Conservation (phyloP, 2,113 vertebrate species). For the Columbina picui region DNA sequence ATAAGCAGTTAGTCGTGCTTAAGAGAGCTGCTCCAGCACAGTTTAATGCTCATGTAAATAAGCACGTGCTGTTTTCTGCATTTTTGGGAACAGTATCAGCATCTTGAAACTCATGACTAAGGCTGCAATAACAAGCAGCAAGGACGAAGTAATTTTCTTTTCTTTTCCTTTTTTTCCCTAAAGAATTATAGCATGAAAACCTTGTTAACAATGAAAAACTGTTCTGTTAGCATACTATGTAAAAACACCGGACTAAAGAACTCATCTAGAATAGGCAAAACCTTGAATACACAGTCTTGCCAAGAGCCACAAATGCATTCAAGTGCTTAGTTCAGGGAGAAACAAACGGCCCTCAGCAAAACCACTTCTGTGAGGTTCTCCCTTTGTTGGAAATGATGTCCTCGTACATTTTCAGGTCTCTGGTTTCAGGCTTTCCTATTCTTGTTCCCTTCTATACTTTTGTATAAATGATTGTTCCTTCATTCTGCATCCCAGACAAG, state of each 20-base stretch:
- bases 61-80: slow-evolving; percentile 26
- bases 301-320: slow-evolving; percentile 56
- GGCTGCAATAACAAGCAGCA: not conserved
- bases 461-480: not conserved
- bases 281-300: slow-evolving; percentile 56
- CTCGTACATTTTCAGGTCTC: not conserved
- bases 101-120: slow-evolving; percentile 17
- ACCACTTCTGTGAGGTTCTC: slow-evolving; percentile 13
- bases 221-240: not conserved
- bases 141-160: not conserved
- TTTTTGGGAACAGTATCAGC: not conserved
- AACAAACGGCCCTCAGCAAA: slow-evolving; percentile 25
- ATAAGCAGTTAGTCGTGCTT: accelerated
- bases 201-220: not conserved
- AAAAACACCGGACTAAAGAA: not conserved
- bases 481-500: not conserved
- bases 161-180: not conserved
- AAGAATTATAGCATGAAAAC: not conserved
- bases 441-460: not conserved
- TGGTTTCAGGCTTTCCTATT: not conserved
- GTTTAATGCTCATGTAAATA: not conserved
- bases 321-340: not conserved
- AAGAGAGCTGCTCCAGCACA: not conserved
- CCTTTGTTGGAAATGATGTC: not conserved
- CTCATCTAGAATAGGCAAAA: slow-evolving; percentile 13